These are phyloP conservation scores for Rhinogobius similis DNA, from an alignment of 2,113 vertebrate genomes.

Conservation along the genomic window DNA sequence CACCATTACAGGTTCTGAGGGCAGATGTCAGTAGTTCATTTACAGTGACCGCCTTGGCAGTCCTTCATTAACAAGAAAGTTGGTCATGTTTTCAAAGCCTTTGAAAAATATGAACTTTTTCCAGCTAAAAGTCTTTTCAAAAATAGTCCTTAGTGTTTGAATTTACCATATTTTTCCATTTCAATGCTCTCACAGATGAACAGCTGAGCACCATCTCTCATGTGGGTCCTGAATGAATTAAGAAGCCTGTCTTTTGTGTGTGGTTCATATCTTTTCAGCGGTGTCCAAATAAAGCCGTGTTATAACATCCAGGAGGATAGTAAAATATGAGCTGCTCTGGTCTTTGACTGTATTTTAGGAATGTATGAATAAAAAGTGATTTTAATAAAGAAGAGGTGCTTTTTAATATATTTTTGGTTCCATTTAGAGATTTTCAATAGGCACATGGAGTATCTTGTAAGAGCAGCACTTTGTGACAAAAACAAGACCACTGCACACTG, in stretches of 20 bases:
- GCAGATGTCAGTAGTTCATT: background rate
- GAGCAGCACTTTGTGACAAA: too few species aligned
- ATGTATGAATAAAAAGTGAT: background rate
- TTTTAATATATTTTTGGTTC: background rate
- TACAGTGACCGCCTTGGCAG: background rate
- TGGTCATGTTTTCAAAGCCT: background rate
- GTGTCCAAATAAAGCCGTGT: constrained; percentile 15
- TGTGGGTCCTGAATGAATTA: constrained; percentile 21
- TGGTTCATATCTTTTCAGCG: constrained; percentile 19
- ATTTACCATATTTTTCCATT: constrained; percentile 19
- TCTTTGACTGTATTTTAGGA: background rate
- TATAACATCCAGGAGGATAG: constrained; percentile 8
- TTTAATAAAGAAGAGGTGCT: background rate
- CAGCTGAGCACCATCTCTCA: constrained; percentile 24
- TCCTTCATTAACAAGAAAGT: background rate
- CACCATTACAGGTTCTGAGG: background rate
- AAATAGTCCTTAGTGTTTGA: background rate
- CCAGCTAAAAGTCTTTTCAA: too few species aligned
- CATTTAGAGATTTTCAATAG: background rate
- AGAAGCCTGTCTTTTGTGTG: constrained; percentile 25
- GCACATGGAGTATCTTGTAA: background rate
- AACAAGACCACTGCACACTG: too few species aligned
- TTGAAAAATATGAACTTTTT: background rate
- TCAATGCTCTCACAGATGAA: background rate
- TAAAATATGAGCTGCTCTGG: background rate